Conservation (phyloP, 35 echinoderm and acorn worm genomes). For the Chiridota heheva region DNA sequence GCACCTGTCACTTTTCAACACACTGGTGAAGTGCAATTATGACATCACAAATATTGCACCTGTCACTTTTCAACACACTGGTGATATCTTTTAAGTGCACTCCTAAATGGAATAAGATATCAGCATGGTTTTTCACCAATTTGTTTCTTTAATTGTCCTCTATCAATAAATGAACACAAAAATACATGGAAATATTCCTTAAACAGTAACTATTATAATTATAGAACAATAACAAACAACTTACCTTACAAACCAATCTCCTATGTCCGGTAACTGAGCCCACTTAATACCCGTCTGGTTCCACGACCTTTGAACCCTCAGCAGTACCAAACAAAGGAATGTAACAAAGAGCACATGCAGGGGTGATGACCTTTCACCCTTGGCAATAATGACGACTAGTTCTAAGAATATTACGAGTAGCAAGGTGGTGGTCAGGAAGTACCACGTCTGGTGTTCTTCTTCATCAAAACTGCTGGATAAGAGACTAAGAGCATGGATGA, state of each 20-base stretch:
- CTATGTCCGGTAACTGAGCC: slow-evolving; percentile 78
- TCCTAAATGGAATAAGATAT: too few species aligned
- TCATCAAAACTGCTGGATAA: slow-evolving; percentile 95
- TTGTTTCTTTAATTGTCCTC: too few species aligned
- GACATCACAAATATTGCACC: too few species aligned
- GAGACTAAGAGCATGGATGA: slow-evolving; percentile 76
- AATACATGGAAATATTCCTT: too few species aligned
- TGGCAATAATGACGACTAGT: slow-evolving; percentile 13
- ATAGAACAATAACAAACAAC: too few species aligned
- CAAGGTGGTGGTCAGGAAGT: slow-evolving; percentile 82
- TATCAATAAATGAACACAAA: too few species aligned
- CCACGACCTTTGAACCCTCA: slow-evolving; percentile 77
- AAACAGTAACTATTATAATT: too few species aligned
- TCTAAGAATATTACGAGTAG: slow-evolving; percentile 49
- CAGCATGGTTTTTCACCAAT: too few species aligned
- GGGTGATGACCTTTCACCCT: background rate
- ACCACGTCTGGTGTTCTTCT: slow-evolving; percentile 99
- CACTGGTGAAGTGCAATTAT: too few species aligned
- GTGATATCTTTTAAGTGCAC: too few species aligned
- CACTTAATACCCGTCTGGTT: slow-evolving; percentile 97
- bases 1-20: too few species aligned
- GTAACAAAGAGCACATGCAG: slow-evolving; percentile 22
- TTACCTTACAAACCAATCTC: slow-evolving; percentile 95
- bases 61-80: too few species aligned
- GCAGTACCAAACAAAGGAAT: slow-evolving; percentile 14